Evolutionary conservation across 2,113 vertebrate species (phyloP).

Genomic region (Chaenogobius annularis): DNA sequence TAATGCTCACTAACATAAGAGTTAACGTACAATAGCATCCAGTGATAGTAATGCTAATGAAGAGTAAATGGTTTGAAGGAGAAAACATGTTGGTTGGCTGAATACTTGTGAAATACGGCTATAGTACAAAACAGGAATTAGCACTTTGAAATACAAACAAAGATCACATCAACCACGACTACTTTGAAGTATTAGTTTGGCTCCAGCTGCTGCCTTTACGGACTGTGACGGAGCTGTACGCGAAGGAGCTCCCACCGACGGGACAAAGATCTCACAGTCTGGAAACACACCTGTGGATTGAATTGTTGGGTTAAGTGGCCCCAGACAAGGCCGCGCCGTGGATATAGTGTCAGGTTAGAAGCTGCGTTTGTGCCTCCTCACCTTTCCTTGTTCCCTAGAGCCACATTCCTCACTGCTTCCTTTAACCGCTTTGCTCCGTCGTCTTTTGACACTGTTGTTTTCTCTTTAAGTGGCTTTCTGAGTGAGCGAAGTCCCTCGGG

Average conservation of each 20-base stretch:
- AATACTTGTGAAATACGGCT: too few species aligned
- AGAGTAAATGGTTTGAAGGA: too few species aligned
- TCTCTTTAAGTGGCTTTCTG: not conserved
- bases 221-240: too few species aligned
- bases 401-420: not conserved
- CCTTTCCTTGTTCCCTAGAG: not conserved
- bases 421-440: not conserved
- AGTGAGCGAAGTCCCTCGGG: not conserved
- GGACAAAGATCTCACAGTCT: not conserved
- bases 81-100: too few species aligned
- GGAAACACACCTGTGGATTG: not conserved
- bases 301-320: not conserved
- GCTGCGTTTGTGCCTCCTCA: not conserved
- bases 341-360: not conserved
- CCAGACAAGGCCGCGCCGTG: not conserved
- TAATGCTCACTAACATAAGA: too few species aligned
- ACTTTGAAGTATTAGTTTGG: too few species aligned
- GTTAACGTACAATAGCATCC: too few species aligned
- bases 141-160: too few species aligned
- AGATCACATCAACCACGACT: too few species aligned
- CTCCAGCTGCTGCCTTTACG: too few species aligned
- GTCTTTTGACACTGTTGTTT: not conserved
- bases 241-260: not conserved
- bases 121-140: too few species aligned
- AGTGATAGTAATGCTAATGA: too few species aligned